These are phyloP conservation scores for Phoxinus dragarum DNA, from an alignment of 2,797 vertebrate species.

Conservation along the genomic window DNA sequence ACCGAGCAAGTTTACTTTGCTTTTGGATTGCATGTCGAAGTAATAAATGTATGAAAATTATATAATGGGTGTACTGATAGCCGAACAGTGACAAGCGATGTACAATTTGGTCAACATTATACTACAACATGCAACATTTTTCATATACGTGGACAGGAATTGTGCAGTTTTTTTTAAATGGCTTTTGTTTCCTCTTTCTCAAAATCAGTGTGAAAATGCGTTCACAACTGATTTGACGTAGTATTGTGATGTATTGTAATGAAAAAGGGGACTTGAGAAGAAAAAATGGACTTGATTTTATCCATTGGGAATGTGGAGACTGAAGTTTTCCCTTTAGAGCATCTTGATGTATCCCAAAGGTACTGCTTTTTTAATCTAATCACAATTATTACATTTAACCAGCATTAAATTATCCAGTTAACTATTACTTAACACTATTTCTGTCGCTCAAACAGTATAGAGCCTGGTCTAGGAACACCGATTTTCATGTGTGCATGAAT, in stretches of 20 bases:
- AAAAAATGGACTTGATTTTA: not conserved
- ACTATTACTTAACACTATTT: not conserved
- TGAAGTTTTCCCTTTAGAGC: not conserved
- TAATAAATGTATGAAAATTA: not conserved
- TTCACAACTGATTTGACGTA: not conserved
- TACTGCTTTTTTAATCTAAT: not conserved
- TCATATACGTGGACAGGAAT: not conserved
- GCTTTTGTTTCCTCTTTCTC: not conserved
- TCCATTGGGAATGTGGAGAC: not conserved
- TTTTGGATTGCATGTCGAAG: conserved; percentile 3
- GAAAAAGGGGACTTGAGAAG: not conserved
- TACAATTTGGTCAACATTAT: not conserved
- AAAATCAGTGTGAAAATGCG: not conserved
- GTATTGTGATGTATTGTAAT: not conserved
- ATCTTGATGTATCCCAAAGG: not conserved
- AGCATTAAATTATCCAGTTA: not conserved
- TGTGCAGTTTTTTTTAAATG: not conserved
- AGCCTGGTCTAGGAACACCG: not conserved
- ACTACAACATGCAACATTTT: not conserved
- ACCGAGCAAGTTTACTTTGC: conserved; percentile 4
- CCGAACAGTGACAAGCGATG: not conserved
- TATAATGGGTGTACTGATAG: conserved; percentile 18
- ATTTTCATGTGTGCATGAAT: no score
- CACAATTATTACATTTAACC: no score
- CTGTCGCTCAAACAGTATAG: no score